Percentiles rank a stretch among this genome's conserved stretches.
Evolutionary conservation across 2,797 vertebrate genomes (phyloP).

Genomic region (Poecile montanus): DNA sequence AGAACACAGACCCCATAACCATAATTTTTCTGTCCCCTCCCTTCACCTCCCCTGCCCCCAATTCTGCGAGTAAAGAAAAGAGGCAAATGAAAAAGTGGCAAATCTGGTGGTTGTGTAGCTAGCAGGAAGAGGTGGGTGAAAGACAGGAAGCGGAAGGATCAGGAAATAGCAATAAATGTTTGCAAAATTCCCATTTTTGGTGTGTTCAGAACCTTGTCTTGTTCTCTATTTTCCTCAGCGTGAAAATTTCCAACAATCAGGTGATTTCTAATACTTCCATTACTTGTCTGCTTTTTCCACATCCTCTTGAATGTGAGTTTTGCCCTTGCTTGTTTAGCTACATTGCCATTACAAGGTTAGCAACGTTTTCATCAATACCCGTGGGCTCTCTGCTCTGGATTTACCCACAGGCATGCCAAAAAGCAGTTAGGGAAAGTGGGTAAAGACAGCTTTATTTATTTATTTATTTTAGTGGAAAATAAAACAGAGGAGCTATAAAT

Average conservation of each 20-base stretch:
- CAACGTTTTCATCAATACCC: neutral
- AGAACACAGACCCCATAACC: neutral
- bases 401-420: neutral
- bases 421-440: neutral
- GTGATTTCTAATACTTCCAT: fast-evolving
- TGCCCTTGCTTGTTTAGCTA: neutral
- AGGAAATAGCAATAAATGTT: neutral
- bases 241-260: neutral
- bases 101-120: neutral
- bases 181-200: neutral
- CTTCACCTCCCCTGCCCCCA: fast-evolving
- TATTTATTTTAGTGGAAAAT: conserved; percentile 9
- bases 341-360: neutral
- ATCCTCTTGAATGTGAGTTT: neutral
- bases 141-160: neutral
- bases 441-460: neutral
- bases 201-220: neutral
- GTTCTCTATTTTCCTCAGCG: neutral
- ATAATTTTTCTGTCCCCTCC: neutral
- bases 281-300: neutral
- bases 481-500: conserved; percentile 4
- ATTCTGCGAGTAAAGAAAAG: neutral
- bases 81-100: neutral
- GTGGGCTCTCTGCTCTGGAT: neutral
- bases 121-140: neutral